Evolutionary conservation across 2,797 vertebrate genomes (phyloP), one percentile per base, ranked within the genome.

Genomic region (Tragelaphus eurycerus): DNA sequence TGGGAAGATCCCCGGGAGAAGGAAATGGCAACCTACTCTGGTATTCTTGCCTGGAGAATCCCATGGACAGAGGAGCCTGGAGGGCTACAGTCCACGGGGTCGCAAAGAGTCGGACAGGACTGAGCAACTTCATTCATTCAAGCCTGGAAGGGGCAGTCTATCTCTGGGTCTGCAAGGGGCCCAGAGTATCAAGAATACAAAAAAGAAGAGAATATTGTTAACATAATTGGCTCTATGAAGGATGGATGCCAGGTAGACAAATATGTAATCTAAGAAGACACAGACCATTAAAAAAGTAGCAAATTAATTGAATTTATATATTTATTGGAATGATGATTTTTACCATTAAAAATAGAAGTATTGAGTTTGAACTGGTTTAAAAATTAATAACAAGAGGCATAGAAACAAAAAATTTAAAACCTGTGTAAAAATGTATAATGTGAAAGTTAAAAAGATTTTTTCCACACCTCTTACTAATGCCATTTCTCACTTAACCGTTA

Each of bases 361-460:
- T 88, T 82, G 55, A 67, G 76, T 64, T 89, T 84, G 23, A 81
- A 89, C 25, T 76, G 50, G 67, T 85, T 91, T 96, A 93, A 81
- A 91, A 90, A 64, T 74, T 84, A 90, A n/a, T 50, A 50, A 52
- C 84, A 89, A 85, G 48, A 85, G 38, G 57, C 27, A 74, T 67
- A 92, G 15, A 71, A 48, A 86, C 23, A 79, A 82, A 57, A 81
- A 89, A 71, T 55, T 79, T 46, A 4, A 93, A 95, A 54, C 52
- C 21, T 52, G 8, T 54, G 14, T 82, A 34, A 82, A 54, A 82
- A 52, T 82, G 7, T 82, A 54, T 54, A 54, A 54, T 82, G 31
- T 82, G 60, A 90, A 93, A 86, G 93, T 86, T 60, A 15, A 54
- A 85, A 92, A 31, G 2, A 16, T 54, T 71, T 85, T 71, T 81